Conservation (phyloP, 2,888 invertebrate species). For the Noctua comes region DNA sequence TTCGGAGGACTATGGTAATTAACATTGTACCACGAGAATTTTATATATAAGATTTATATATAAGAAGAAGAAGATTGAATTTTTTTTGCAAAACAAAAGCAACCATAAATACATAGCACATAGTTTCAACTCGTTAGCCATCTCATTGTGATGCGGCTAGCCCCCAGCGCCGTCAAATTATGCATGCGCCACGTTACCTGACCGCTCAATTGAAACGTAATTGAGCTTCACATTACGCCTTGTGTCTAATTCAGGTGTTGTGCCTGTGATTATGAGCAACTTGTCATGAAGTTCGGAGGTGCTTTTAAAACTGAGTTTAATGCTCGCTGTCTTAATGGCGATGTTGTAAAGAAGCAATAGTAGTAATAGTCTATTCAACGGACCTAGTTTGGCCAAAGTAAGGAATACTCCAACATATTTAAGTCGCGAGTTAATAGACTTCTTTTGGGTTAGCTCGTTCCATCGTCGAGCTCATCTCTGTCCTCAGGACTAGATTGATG, state of each 20-base stretch:
- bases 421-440: too few species aligned
- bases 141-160: constrained; percentile 29
- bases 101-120: background rate
- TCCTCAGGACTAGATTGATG: too few species aligned
- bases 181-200: constrained; percentile 68
- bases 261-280: constrained; percentile 2
- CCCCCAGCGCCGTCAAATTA: constrained; percentile 51
- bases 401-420: too few species aligned
- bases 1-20: too few species aligned
- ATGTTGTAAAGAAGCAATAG: background rate
- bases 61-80: too few species aligned
- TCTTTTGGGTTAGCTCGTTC: too few species aligned
- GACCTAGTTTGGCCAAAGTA: too few species aligned
- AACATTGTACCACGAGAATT: too few species aligned
- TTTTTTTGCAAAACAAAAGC: background rate
- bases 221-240: constrained; percentile 35
- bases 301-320: background rate
- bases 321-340: background rate
- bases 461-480: too few species aligned
- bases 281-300: background rate
- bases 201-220: constrained; percentile 72
- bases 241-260: constrained; percentile 29
- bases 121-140: background rate
- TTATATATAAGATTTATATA: too few species aligned
- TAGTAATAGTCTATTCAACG: background rate